Conservation (phyloP, 2,888 invertebrate genomes). For the Pachycephus smyrnensis region DNA sequence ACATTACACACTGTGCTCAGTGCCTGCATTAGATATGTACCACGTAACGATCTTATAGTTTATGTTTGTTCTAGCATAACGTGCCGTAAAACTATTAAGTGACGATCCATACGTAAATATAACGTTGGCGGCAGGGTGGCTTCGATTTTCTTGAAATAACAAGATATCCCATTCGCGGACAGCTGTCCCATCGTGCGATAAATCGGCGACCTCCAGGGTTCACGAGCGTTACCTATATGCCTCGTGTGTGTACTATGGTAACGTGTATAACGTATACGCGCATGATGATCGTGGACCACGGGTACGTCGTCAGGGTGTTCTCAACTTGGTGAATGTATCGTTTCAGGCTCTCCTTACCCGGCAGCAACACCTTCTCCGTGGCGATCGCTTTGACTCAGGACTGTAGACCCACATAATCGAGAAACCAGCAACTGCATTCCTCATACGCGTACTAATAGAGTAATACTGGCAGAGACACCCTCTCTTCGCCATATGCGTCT, state of each 20-base stretch:
- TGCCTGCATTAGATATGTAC: background rate
- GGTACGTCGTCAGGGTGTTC: slow-evolving; percentile 43
- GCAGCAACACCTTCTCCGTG: background rate
- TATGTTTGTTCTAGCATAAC: background rate
- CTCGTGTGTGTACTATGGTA: background rate
- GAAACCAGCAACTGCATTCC: slow-evolving; percentile 61
- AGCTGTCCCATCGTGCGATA: slow-evolving; percentile 8
- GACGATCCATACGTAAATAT: too few species aligned
- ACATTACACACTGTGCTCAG: background rate
- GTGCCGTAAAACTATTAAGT: background rate
- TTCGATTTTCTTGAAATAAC: background rate
- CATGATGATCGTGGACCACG: background rate
- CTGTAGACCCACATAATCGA: slow-evolving; percentile 57
- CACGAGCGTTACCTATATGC: slow-evolving; percentile 13
- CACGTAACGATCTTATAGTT: background rate
- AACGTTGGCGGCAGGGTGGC: background rate
- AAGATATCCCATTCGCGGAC: background rate
- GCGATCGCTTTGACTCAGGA: slow-evolving; percentile 3
- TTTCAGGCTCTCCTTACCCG: background rate
- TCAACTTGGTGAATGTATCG: slow-evolving; percentile 56
- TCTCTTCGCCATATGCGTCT: background rate
- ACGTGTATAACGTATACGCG: background rate
- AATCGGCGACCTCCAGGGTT: slow-evolving; percentile 24
- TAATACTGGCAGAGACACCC: background rate
- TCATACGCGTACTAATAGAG: slow-evolving; percentile 44